phyloP scores from a whole-genome alignment of 2,113 vertebrate genomes.

The Paedocypris sp. region DNA sequence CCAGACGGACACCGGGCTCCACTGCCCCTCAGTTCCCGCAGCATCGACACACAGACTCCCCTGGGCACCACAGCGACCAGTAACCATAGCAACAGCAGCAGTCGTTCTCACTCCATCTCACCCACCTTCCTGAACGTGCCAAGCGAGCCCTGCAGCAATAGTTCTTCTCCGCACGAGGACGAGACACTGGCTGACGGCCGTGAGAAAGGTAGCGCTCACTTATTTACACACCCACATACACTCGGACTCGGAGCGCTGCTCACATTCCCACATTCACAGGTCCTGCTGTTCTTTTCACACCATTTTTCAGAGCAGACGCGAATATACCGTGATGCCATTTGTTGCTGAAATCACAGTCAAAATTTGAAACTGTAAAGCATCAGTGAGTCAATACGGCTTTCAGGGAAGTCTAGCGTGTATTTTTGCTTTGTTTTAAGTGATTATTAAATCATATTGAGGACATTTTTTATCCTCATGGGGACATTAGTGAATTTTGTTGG shows the following conservation, averaged over 20 bases:
- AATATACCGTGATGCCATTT: no score
- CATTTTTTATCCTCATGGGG: no score
- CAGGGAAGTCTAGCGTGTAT: not conserved
- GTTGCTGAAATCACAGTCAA: not conserved
- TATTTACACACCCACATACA: not conserved
- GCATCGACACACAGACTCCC: slow-evolving; percentile 77
- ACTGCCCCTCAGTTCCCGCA: slow-evolving; percentile 72
- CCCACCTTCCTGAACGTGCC: slow-evolving; percentile 69
- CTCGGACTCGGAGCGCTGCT: not conserved
- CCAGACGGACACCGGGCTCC: slow-evolving; percentile 79
- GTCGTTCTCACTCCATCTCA: slow-evolving; percentile 73
- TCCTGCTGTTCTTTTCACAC: no score
- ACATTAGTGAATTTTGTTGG: no score
- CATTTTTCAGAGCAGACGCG: no score
- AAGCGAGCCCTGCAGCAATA: slow-evolving; percentile 46
- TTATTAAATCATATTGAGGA: no score
- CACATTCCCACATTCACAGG: not conserved
- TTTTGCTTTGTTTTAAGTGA: not conserved
- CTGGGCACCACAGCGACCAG: slow-evolving; percentile 51
- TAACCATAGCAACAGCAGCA: slow-evolving; percentile 66
- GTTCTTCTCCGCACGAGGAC: slow-evolving; percentile 28
- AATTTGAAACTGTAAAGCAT: not conserved
- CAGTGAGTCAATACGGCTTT: not conserved
- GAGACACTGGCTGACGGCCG: slow-evolving; percentile 18
- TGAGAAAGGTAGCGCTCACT: slow-evolving; percentile 27